Evolutionary conservation across 2,888 invertebrate genomes (phyloP), one percentile per base, ranked within the genome.

Genomic region (Lamellibrachia satsuma): DNA sequence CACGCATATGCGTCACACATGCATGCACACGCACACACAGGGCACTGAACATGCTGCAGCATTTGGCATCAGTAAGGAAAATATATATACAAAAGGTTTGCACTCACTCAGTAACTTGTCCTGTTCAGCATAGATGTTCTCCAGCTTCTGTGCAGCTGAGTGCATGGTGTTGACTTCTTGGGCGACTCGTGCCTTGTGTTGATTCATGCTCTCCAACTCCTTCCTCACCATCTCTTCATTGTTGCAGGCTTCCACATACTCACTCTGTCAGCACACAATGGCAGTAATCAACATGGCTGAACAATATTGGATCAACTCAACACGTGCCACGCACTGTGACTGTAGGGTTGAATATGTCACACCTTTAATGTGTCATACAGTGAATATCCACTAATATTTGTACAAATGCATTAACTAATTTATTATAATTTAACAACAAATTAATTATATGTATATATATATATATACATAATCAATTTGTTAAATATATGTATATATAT

Each of bases 51-150:
- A 15, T 22, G 75, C 22, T 75, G n/a, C 75, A 75, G 6, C 75
- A 11, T n/a, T 22, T 75, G 75, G 75, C 6, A 22, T 15, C 22
- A 75, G 75, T 22, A 22, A 22, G 6, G 22, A 75, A 75, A 6
- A 39, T 39, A 39, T 39, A 39, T 6, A 75, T 39, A 39, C 39
- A 39, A 39, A 27, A 1, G 7, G 52, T 52, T 91, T 27, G 11
- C 52, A 93, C 95, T 95, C 94, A 97, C 97, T 96, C 90, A 97
- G 95, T 93, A 97, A 95, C 52, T 95, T 95, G 93, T 97, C 97
- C 94, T 97, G 96, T 92, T 97, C 96, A 52, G 96, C 96, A 94
- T 97, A 97, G 1, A 97, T 94, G 3, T 95, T 95, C 93, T 91
- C 91, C n/a, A 97, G 95, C 92, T 96, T 95, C 52, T 97, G 96